Evolutionary conservation across 2,113 vertebrate genomes (phyloP), one percentile per base, ranked within the genome.

Genomic region (Nesoenas mayeri): DNA sequence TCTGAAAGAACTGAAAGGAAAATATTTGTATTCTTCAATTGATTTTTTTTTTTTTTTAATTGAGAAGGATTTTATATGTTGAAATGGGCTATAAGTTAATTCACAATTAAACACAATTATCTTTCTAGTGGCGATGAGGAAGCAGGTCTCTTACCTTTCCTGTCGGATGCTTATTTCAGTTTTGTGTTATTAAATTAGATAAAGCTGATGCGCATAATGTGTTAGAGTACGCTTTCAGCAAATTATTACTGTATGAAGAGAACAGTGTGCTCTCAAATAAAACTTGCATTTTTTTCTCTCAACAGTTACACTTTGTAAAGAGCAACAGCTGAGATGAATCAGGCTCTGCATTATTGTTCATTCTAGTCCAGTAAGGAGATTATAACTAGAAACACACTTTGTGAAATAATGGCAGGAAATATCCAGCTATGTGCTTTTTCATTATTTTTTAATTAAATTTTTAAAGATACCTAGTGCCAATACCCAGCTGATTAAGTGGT

Each of bases 171-270:
- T 96, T 90, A 83, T 74, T 94, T 95, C 53, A 79, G 17, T 78
- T 91, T 91, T 64, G 13, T 81, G 7, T 92, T 93, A 88, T 84
- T 93, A 94, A 94, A 79, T 91, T 94, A 93, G 25, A 69, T 75
- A 88, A 91, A 91, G 21, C 67, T 69, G 74, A 65, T 51, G 42
- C 9, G 1, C 22, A 34, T 93, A 69, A 65, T 90, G 6, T 87
- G 28, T 71, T 74, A 51, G 26, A 87, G 34, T 24, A 78, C 53
- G 56, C 17, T 85, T 88, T n/a, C 65, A 64, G 60, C 61, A 88
- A 40, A 90, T 91, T 62, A 69, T 31, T 92, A 26, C 44, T 85
- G 5, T 42, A 50, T 44, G 85, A 48, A 72, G 28, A 72, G 34
- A 87, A 60, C 6, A 40, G 54, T 93, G 12, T 62, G n/a, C 85